A percentile compares a stretch with the other conserved stretches of the same genome.
These are phyloP conservation scores for Eolophus roseicapilla DNA, from an alignment of 2,113 vertebrate genomes.

Conservation along the genomic window DNA sequence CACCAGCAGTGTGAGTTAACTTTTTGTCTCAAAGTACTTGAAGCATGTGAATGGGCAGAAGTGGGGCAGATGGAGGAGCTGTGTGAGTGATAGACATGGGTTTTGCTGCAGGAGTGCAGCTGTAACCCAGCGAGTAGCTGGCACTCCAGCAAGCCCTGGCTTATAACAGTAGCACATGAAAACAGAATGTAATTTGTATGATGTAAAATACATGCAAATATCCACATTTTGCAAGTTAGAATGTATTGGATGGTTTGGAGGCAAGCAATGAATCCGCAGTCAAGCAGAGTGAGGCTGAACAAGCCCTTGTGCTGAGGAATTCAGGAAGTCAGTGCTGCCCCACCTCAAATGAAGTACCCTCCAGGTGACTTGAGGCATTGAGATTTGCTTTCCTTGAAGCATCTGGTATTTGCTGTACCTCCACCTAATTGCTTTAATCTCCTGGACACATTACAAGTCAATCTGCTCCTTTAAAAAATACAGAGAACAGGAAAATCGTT, in stretches of 20 bases:
- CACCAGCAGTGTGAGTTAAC: background rate
- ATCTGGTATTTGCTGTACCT: background rate
- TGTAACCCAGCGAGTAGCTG: background rate
- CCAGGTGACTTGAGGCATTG: background rate
- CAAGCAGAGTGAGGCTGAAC: background rate
- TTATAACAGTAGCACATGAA: rapidly evolving
- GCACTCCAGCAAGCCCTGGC: background rate
- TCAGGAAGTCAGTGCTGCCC: background rate
- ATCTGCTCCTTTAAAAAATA: background rate
- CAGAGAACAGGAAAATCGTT: background rate
- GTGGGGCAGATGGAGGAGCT: background rate
- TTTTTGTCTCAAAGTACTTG: background rate
- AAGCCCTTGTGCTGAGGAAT: background rate
- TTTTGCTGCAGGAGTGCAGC: background rate
- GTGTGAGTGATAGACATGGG: rapidly evolving
- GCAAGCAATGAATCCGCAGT: background rate
- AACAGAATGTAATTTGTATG: background rate
- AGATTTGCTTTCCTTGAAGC: background rate
- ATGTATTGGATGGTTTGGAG: background rate
- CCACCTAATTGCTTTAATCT: background rate
- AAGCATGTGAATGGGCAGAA: background rate
- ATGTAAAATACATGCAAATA: background rate
- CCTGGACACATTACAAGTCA: background rate
- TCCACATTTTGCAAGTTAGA: background rate
- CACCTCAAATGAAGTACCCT: background rate